Conservation (phyloP, 2,797 vertebrate genomes). For the Rhinoraja longicauda region DNA sequence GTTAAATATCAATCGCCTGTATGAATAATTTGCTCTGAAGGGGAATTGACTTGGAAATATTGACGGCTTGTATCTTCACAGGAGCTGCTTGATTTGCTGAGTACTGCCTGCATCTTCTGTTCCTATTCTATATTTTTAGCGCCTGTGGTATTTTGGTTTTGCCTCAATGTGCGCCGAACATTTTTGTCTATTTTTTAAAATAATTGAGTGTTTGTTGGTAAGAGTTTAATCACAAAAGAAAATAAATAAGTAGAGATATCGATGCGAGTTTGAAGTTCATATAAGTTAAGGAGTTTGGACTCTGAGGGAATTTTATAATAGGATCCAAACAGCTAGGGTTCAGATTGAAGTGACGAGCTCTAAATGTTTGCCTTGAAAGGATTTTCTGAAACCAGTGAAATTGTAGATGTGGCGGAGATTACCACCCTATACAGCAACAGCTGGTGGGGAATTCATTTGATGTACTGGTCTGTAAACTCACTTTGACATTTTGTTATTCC, state of each 20-base stretch:
- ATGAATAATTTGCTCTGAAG: too few species aligned
- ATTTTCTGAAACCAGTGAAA: neutral
- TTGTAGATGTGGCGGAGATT: neutral
- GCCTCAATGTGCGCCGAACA: neutral
- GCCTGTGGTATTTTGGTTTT: too few species aligned
- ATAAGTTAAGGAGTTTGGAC: neutral
- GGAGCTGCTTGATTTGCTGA: too few species aligned
- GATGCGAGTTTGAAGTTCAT: neutral
- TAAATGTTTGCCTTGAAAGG: neutral
- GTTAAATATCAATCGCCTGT: neutral
- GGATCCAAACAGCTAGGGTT: neutral
- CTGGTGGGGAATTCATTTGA: neutral
- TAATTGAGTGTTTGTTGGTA: neutral
- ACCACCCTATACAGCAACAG: neutral
- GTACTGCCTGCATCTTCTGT: too few species aligned
- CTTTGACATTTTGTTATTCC: constrained; percentile 30
- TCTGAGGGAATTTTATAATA: neutral
- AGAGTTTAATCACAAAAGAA: neutral
- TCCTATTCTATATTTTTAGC: too few species aligned
- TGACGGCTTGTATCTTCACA: too few species aligned
- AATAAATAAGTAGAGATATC: neutral
- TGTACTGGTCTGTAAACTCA: constrained; percentile 9
- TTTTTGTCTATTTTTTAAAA: neutral
- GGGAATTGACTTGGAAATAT: too few species aligned
- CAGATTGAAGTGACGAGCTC: neutral